phyloP scores from a whole-genome alignment of 2,797 vertebrate genomes.

The Melanotaenia trifasciata region DNA sequence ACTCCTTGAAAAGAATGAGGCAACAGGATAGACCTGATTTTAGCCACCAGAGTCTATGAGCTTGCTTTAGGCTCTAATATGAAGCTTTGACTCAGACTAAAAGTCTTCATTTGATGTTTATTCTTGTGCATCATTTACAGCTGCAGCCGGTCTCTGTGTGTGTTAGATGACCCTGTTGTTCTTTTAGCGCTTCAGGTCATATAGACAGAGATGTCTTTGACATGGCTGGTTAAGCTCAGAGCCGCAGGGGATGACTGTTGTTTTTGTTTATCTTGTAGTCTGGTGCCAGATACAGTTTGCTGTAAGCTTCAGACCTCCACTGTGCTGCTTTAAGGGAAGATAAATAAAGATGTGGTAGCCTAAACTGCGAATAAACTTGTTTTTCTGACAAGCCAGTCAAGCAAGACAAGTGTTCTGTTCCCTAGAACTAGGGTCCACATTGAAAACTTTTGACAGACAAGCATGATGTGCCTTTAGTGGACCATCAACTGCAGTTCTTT shows the following conservation, averaged over 20 bases:
- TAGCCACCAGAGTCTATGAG: conserved; percentile 3
- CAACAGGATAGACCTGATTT: conserved; percentile 9
- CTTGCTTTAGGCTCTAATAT: background rate
- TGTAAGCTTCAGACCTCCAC: conserved; percentile 44
- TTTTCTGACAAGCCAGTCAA: conserved; percentile 34
- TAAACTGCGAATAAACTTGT: conserved; percentile 23
- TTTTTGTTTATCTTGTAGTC: conserved; percentile 66
- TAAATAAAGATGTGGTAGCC: conserved; percentile 41
- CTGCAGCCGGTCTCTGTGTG: background rate
- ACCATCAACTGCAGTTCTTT: background rate
- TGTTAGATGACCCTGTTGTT: conserved; percentile 31
- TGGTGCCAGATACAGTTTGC: conserved; percentile 36
- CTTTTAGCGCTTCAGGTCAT: conserved; percentile 38
- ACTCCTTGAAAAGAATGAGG: conserved; percentile 8
- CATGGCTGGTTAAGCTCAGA: conserved; percentile 59
- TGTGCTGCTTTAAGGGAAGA: conserved; percentile 45
- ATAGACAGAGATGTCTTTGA: conserved; percentile 46
- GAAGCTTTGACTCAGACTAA: background rate
- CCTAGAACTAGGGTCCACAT: conserved; percentile 1
- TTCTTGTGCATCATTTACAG: background rate
- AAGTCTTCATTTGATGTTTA: background rate
- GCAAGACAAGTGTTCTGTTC: conserved; percentile 25
- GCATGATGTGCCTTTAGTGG: background rate
- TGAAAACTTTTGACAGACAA: conserved; percentile 13
- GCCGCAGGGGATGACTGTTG: conserved; percentile 46